Evolutionary conservation across 2,113 vertebrate genomes (phyloP).

Genomic region (Tretioscincus oriximinensis): DNA sequence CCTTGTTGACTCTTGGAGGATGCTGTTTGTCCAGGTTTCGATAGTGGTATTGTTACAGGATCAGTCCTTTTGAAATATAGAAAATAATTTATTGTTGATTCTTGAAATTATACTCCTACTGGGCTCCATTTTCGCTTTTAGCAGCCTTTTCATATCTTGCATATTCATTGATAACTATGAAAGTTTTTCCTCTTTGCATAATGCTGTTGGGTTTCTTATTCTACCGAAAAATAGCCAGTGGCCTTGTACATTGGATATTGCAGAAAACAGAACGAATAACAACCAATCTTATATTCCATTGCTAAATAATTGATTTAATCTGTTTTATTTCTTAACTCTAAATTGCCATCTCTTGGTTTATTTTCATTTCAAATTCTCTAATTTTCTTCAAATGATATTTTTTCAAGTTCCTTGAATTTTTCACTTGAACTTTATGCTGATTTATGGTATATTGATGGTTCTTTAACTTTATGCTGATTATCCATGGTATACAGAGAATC

Average conservation of each 20-base stretch:
- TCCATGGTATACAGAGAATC: slow-evolving; percentile 60
- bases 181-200: slow-evolving; percentile 60
- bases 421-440: slow-evolving; percentile 55
- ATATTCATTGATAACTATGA: slow-evolving; percentile 63
- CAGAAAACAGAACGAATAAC: slow-evolving; percentile 6
- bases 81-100: slow-evolving; percentile 29
- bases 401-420: slow-evolving; percentile 49
- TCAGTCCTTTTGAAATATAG: slow-evolving; percentile 40
- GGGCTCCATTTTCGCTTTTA: slow-evolving; percentile 68
- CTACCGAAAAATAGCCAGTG: slow-evolving; percentile 31
- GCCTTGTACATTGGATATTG: slow-evolving; percentile 27
- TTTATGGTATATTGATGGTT: slow-evolving; percentile 41
- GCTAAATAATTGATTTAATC: slow-evolving; percentile 49
- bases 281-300: slow-evolving; percentile 19
- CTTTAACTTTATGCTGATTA: slow-evolving; percentile 47
- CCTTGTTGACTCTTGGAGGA: slow-evolving; percentile 66
- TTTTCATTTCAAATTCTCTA: slow-evolving; percentile 37
- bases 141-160: slow-evolving; percentile 77
- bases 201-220: slow-evolving; percentile 42
- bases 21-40: slow-evolving; percentile 56
- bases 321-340: slow-evolving; percentile 51
- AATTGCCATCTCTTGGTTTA: slow-evolving; percentile 43
- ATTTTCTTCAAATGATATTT: slow-evolving; percentile 55
- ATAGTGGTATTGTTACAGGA: slow-evolving; percentile 67
- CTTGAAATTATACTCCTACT: slow-evolving; percentile 30